Conservation (phyloP, 2,113 vertebrate species). For the Hippopotamus amphibius region DNA sequence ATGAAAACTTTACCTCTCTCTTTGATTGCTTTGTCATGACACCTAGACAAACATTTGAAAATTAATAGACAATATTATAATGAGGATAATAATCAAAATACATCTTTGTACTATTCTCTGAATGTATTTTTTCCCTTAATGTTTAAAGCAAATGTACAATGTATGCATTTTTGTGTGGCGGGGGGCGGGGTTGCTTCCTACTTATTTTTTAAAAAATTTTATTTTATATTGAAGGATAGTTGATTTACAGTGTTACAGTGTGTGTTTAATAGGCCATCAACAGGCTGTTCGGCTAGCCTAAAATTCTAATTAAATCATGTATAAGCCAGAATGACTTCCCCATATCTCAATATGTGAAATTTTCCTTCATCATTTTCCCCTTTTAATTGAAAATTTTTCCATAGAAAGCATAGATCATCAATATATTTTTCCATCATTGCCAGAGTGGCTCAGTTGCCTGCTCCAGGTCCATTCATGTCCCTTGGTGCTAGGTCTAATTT, state of each 20-base stretch:
- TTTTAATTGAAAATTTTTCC: neutral
- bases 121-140: neutral
- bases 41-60: neutral
- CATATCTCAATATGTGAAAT: neutral
- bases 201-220: neutral
- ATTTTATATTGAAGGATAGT: no score
- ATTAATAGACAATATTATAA: neutral
- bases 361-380: neutral
- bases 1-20: neutral
- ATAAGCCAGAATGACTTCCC: neutral
- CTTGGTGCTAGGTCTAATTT: neutral
- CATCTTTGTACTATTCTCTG: neutral
- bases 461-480: neutral
- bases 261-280: neutral
- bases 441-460: neutral
- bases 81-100: neutral
- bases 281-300: neutral
- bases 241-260: neutral
- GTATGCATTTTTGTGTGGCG: neutral
- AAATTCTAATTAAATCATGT: neutral
- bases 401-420: neutral
- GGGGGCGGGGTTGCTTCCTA: neutral
- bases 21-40: neutral
- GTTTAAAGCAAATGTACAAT: neutral
- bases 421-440: neutral